Evolutionary conservation across 1,140 invertebrate genomes (phyloP).

Genomic region (Diabrotica undecimpunctata): DNA sequence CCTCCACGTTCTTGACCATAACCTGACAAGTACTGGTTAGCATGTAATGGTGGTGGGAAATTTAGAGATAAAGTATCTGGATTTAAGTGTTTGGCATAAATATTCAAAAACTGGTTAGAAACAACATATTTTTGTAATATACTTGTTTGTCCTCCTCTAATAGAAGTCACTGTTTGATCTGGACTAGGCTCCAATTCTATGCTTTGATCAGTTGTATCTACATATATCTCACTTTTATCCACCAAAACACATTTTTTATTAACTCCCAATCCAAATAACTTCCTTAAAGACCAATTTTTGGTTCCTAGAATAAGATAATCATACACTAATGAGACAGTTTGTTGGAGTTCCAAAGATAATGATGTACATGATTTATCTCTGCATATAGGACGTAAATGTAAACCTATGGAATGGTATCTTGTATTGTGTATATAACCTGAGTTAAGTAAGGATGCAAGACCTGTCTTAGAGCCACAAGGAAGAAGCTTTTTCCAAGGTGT

Average conservation of each 20-base stretch:
- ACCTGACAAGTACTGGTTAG: slow-evolving; percentile 79
- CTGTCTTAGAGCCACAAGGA: slow-evolving; percentile 84
- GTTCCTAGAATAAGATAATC: slow-evolving; percentile 63
- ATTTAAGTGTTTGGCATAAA: slow-evolving; percentile 56
- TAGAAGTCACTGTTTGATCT: slow-evolving; percentile 54
- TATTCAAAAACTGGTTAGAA: slow-evolving; percentile 62
- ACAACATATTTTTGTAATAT: slow-evolving; percentile 69
- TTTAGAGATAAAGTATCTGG: slow-evolving; percentile 51
- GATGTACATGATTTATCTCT: slow-evolving; percentile 58
- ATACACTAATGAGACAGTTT: slow-evolving; percentile 83
- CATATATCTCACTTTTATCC: slow-evolving; percentile 71
- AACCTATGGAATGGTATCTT: slow-evolving; percentile 86
- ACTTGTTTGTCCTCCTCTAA: slow-evolving; percentile 63
- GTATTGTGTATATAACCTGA: slow-evolving; percentile 89
- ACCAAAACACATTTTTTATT: slow-evolving; percentile 76
- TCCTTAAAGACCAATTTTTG: slow-evolving; percentile 80
- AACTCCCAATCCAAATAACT: slow-evolving; percentile 81
- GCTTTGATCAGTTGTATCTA: slow-evolving; percentile 68
- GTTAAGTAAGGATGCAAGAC: slow-evolving; percentile 83
- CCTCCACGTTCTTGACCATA: slow-evolving; percentile 84
- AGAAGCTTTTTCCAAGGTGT: slow-evolving; percentile 97
- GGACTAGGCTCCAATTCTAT: slow-evolving; percentile 59
- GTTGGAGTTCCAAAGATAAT: slow-evolving; percentile 71
- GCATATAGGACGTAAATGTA: slow-evolving; percentile 82
- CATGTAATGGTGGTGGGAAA: slow-evolving; percentile 67